Evolutionary conservation across 2,113 vertebrate species (phyloP).

Genomic region (Lepisosteus oculatus): DNA sequence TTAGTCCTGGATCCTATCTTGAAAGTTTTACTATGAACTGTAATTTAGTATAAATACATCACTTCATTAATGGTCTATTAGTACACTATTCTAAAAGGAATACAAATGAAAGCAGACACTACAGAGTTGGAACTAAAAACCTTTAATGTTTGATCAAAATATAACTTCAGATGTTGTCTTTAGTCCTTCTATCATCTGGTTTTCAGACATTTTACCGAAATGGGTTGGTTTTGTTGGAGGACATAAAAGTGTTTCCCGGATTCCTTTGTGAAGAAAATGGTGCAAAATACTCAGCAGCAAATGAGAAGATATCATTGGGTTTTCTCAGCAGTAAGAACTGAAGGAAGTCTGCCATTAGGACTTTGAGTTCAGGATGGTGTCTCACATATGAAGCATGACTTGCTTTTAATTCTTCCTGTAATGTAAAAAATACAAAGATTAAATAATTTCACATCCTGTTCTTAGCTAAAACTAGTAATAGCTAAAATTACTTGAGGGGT

Average conservation of each 20-base stretch:
- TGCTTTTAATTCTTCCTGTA: conserved; percentile 75
- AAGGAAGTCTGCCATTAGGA: conserved; percentile 80
- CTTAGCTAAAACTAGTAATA: too few relatives aligned
- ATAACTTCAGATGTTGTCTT: neutral
- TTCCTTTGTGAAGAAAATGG: conserved; percentile 43
- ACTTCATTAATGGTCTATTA: too few relatives aligned
- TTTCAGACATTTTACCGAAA: neutral
- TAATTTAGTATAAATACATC: too few relatives aligned
- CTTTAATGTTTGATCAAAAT: neutral
- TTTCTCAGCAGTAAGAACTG: conserved; percentile 82
- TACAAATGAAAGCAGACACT: neutral
- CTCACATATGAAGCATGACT: conserved; percentile 70
- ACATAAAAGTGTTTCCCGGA: conserved; percentile 18
- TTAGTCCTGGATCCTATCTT: too few relatives aligned
- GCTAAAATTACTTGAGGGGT: too few relatives aligned
- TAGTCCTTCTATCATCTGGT: neutral
- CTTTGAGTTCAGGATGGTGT: conserved; percentile 77
- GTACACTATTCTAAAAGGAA: too few relatives aligned
- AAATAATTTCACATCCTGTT: too few relatives aligned
- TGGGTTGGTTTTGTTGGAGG: conserved; percentile 2
- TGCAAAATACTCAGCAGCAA: conserved; percentile 77
- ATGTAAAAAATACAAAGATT: neutral
- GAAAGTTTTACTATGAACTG: too few relatives aligned
- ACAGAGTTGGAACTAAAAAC: neutral
- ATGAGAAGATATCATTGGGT: conserved; percentile 72